These are phyloP conservation scores for Cetoscarus ocellatus DNA, from an alignment of 2,797 vertebrate species.

Conservation along the genomic window DNA sequence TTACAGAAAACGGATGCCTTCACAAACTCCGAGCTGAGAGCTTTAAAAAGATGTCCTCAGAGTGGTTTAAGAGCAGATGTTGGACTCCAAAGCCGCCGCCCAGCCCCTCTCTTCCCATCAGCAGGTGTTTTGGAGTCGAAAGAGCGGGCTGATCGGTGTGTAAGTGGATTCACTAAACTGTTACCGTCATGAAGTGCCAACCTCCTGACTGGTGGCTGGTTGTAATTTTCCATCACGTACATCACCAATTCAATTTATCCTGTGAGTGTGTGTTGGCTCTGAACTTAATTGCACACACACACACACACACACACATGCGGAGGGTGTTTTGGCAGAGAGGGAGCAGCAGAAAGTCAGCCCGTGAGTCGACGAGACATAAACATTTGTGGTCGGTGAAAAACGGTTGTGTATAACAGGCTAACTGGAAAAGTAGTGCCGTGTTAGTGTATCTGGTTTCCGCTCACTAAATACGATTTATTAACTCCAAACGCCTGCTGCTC, in stretches of 20 bases:
- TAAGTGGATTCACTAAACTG: neutral
- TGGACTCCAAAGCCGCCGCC: too few relatives aligned
- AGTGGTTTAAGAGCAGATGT: too few relatives aligned
- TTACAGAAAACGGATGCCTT: too few relatives aligned
- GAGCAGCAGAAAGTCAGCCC: constrained; percentile 23
- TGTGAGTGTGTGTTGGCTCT: constrained; percentile 26
- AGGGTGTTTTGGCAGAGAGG: constrained; percentile 1
- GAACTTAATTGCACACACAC: constrained; percentile 25
- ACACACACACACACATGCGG: constrained; percentile 15
- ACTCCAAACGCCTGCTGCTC: constrained; percentile 7
- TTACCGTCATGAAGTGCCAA: neutral
- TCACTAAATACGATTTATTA: constrained; percentile 34
- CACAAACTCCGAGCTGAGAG: too few relatives aligned
- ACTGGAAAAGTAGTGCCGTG: constrained; percentile 51
- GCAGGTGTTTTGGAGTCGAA: constrained; percentile 11
- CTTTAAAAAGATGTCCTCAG: too few relatives aligned
- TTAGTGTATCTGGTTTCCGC: constrained; percentile 54
- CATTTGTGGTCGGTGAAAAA: constrained; percentile 46
- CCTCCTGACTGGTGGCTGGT: constrained; percentile 18
- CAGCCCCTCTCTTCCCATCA: neutral
- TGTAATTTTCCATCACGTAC: constrained; percentile 31
- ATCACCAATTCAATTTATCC: constrained; percentile 24
- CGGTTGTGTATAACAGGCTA: constrained; percentile 44
- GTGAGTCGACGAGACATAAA: constrained; percentile 49
- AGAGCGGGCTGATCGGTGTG: neutral